Evolutionary conservation across 2,888 invertebrate genomes (phyloP).

Genomic region (Protonemura montana): DNA sequence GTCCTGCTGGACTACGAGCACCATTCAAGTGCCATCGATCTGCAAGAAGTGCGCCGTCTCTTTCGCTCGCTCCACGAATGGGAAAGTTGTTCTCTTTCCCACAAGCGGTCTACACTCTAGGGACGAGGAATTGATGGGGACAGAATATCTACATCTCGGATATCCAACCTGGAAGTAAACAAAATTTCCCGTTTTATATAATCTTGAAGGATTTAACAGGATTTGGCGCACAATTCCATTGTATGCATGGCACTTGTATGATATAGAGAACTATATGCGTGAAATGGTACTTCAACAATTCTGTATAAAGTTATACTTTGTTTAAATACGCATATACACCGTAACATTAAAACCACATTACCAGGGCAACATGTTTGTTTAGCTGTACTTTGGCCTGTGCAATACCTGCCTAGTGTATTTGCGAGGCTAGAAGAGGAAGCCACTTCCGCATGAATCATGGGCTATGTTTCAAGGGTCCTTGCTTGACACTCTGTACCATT

Average conservation of each 20-base stretch:
- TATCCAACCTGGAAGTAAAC: neutral
- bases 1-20: neutral
- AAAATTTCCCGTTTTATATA: neutral
- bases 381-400: neutral
- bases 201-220: neutral
- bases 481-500: neutral
- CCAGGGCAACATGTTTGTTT: neutral
- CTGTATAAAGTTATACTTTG: neutral
- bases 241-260: neutral
- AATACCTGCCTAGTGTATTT: constrained; percentile 4
- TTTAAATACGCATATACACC: neutral
- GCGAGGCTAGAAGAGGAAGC: neutral
- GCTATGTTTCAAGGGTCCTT: neutral
- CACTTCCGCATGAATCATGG: neutral
- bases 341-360: neutral
- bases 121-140: neutral
- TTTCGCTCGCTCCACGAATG: neutral
- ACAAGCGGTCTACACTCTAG: neutral
- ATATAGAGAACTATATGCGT: neutral
- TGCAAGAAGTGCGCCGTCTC: neutral
- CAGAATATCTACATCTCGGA: neutral
- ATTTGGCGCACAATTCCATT: neutral
- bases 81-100: neutral
- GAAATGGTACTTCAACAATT: neutral
- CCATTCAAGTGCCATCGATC: constrained; percentile 1